Conservation (phyloP, 2,797 vertebrate species). For the Tolypeutes matacus region DNA sequence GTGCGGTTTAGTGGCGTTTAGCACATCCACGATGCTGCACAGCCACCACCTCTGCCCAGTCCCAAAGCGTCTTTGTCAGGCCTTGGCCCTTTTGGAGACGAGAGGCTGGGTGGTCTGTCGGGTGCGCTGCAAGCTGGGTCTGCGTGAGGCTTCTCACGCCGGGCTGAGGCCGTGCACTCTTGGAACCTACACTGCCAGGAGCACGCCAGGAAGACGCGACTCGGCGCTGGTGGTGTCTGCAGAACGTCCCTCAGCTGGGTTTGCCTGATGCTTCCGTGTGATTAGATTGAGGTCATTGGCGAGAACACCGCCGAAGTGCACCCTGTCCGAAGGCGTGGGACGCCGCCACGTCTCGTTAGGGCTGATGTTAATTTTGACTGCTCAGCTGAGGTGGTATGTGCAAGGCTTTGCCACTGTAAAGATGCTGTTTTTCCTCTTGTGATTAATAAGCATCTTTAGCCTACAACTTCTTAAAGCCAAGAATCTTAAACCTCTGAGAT, state of each 20-base stretch:
- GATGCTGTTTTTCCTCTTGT: background rate
- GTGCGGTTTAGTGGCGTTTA: no score
- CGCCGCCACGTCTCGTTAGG: rapidly evolving
- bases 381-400: background rate
- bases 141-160: background rate
- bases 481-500: background rate
- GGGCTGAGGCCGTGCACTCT: rapidly evolving
- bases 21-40: rapidly evolving
- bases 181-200: no score
- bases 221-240: no score
- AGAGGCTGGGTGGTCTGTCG: rapidly evolving
- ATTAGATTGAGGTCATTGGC: no score
- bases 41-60: no score
- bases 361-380: background rate
- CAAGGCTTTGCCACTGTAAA: background rate
- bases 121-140: rapidly evolving
- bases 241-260: no score
- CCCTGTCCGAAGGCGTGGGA: rapidly evolving
- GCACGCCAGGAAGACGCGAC: no score
- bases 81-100: background rate
- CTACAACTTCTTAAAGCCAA: background rate
- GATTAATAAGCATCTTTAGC: background rate
- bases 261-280: no score
- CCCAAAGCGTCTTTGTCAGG: background rate
- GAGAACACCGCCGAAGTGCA: rapidly evolving